Base-by-base conservation (phyloP, 1,140 invertebrate genomes). In the Oscheius sp. region DNA sequence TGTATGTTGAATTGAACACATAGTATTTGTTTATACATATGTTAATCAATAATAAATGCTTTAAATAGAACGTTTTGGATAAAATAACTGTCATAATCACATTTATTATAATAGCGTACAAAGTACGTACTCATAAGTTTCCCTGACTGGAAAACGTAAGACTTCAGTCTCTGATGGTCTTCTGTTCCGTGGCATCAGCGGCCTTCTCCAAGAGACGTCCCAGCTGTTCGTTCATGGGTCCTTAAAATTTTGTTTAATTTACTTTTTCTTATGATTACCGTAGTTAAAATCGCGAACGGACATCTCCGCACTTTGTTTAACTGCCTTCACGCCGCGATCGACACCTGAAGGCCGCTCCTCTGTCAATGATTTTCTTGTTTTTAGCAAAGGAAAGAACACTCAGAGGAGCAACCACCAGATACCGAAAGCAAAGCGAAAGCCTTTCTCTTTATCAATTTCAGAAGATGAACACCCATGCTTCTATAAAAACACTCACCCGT, bases 401-500 rank as follows among this genome's bases (percentile, higher is more conserved):
- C 10, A 42, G 58, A 23, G 28, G 34, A 64, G 26, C 10, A n/a
- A 28, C 1, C n/a, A 20, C 35, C 49, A 59, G 58, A 69, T 36
- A 45, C 31, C n/a, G 18, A 68, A n/a, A 29, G 49, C 58, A 35
- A 23, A 67, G 42, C 20, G 34, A 62, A 68, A 59, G 13, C 55
- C 13, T 15, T 23, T 13, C 31, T 32, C 36, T 32, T 26, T 32
- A 10, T 18, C 10, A 63, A 15, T 23, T 23, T 59, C 15, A 59
- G 55, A 15, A 20, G 55, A n/a, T 26, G 23, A 49, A 49, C 45
- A 52, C 15, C 10, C 36, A 34, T 63, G 61, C 31, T 13, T n/a
- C 46, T 63, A 63, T 64, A n/a, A 71, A 59, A 64, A 71, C 58
- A 61, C 69, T 35, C 59, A 71, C 69, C 69, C 59, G 69, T 71